Evolutionary conservation across 2,113 vertebrate genomes (phyloP).

Genomic region (Phodopus roborovskii): DNA sequence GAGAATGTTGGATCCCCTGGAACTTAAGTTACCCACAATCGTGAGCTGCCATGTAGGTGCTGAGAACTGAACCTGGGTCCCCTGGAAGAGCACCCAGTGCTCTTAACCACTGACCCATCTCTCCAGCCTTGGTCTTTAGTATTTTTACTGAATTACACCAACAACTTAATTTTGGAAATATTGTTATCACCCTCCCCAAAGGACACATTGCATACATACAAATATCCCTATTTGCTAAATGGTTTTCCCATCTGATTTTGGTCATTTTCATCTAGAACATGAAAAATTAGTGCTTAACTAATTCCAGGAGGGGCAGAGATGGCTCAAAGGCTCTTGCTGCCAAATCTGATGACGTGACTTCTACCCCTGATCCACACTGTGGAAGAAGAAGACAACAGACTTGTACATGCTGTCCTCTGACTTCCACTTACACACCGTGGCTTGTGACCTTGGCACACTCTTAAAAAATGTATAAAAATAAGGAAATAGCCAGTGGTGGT

Average conservation of each 20-base stretch:
- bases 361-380: not conserved
- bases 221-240: not conserved
- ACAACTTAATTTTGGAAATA: slow-evolving; percentile 17
- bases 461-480: not conserved
- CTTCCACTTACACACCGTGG: not conserved
- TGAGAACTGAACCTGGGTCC: too few species aligned
- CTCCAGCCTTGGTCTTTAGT: not conserved
- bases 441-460: not conserved
- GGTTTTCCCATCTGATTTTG: slow-evolving; percentile 16
- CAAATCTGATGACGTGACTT: not conserved
- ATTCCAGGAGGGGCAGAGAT: not conserved
- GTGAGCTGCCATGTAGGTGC: not conserved
- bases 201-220: not conserved
- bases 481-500: not conserved
- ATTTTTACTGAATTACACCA: not conserved
- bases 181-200: not conserved
- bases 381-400: not conserved
- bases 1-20: not conserved
- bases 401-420: not conserved
- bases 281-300: slow-evolving; percentile 10
- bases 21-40: not conserved
- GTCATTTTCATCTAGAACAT: not conserved
- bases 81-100: too few species aligned
- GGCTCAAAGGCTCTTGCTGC: not conserved
- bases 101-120: too few species aligned